phyloP scores from a whole-genome alignment of 1,140 invertebrate genomes.

The Atta texana region DNA sequence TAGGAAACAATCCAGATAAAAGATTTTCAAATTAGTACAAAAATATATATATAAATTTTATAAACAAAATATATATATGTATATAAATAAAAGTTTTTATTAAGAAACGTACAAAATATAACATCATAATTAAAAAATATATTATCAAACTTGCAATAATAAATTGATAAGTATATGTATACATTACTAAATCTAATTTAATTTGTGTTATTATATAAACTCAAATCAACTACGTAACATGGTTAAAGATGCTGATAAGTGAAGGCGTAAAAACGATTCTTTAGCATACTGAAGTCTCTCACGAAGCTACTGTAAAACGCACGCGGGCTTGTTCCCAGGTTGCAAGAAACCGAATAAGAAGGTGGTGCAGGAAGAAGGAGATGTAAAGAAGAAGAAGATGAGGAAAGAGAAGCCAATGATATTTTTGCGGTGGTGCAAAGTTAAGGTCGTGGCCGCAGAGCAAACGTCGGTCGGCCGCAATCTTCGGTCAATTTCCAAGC shows the following conservation, averaged over 20 bases:
- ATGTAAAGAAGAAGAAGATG: slow-evolving; percentile 19
- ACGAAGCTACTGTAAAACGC: slow-evolving; percentile 37
- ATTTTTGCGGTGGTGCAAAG: slow-evolving; percentile 80
- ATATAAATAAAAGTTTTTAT: neutral
- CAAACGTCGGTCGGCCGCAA: slow-evolving; percentile 82
- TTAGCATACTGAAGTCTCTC: slow-evolving; percentile 12
- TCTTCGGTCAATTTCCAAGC: slow-evolving; percentile 83
- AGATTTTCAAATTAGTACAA: no score
- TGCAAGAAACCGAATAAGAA: slow-evolving; percentile 65
- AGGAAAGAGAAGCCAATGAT: slow-evolving; percentile 75
- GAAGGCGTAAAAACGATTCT: slow-evolving; percentile 23
- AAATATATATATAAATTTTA: no score
- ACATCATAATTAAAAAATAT: neutral
- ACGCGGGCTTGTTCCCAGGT: slow-evolving; percentile 41
- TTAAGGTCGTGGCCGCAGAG: slow-evolving; percentile 80
- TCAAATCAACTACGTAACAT: neutral
- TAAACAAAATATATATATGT: no score
- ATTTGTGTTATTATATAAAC: slow-evolving; percentile 5
- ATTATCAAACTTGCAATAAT: neutral
- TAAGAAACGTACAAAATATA: neutral
- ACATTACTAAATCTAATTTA: no score
- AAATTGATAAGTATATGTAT: neutral
- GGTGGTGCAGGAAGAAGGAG: slow-evolving; percentile 35
- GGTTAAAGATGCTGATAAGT: neutral
- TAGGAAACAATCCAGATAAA: no score